Conservation (phyloP, 2,888 invertebrate genomes). For the Priocnemis perturbator region DNA sequence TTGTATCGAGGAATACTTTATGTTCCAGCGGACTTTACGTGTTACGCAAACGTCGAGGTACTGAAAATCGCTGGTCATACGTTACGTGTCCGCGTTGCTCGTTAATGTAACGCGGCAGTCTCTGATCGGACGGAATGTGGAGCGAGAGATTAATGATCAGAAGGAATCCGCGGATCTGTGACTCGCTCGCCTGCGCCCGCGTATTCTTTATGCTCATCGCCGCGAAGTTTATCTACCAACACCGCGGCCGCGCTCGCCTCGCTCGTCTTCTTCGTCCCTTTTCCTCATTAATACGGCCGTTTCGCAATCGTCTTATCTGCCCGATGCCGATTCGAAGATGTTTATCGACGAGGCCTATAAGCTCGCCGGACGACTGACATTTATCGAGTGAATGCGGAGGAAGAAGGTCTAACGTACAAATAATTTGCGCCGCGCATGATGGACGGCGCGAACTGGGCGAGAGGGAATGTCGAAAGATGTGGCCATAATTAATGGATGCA, state of each 20-base stretch:
- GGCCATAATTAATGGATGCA: slow-evolving; percentile 45
- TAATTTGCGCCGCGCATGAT: slow-evolving; percentile 34
- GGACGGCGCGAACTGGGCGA: slow-evolving; percentile 19
- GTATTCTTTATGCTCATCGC: too few species aligned
- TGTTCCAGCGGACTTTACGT: too few species aligned
- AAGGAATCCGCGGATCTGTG: too few species aligned
- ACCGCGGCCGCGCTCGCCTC: not conserved
- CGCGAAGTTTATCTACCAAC: too few species aligned
- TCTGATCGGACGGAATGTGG: too few species aligned
- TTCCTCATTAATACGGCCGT: not conserved
- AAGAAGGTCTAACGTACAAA: slow-evolving; percentile 18
- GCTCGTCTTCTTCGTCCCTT: not conserved
- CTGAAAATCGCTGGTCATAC: too few species aligned
- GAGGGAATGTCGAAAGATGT: slow-evolving; percentile 42
- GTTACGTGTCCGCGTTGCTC: too few species aligned
- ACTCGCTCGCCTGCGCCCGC: too few species aligned
- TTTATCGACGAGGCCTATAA: slow-evolving; percentile 39
- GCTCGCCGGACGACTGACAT: slow-evolving; percentile 48
- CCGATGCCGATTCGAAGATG: slow-evolving; percentile 43
- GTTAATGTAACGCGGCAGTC: too few species aligned
- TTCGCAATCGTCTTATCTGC: slow-evolving; percentile 28
- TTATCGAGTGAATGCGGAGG: slow-evolving; percentile 44
- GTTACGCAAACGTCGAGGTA: too few species aligned
- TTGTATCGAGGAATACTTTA: too few species aligned
- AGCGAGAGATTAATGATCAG: too few species aligned